Percentiles rank a stretch among this genome's conserved stretches.
Conservation (phyloP, 2,888 invertebrate genomes). For the Branchipolynoe longqiensis region DNA sequence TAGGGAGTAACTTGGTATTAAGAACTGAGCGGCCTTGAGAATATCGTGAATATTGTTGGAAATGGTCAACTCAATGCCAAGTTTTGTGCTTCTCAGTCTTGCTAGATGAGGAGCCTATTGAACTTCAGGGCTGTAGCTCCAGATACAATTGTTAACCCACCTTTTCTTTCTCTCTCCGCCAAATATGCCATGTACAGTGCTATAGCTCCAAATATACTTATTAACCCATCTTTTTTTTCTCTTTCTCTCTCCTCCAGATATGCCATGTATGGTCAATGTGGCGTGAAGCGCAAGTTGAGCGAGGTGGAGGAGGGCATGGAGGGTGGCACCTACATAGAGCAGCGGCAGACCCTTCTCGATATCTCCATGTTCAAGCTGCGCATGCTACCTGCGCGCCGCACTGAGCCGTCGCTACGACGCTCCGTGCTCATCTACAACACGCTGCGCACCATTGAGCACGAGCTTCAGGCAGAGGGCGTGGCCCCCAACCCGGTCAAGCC, state of each 20-base stretch:
- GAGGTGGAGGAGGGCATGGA: slow-evolving; percentile 53
- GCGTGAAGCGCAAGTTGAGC: slow-evolving; percentile 52
- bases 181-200: no score
- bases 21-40: no score
- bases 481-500: slow-evolving; percentile 64
- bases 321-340: slow-evolving; percentile 42
- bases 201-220: no score
- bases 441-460: slow-evolving; percentile 90
- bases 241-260: slow-evolving; percentile 44
- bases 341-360: slow-evolving; percentile 93
- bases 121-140: no score
- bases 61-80: no score
- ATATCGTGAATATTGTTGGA: no score
- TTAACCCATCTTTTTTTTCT: background rate
- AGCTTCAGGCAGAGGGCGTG: slow-evolving; percentile 86
- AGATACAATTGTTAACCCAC: background rate
- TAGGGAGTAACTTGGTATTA: no score
- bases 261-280: slow-evolving; percentile 54
- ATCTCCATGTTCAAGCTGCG: slow-evolving; percentile 94
- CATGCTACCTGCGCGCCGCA: slow-evolving; percentile 82
- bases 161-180: background rate
- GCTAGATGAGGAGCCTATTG: no score
- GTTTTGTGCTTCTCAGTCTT: no score
- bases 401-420: slow-evolving; percentile 93
- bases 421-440: slow-evolving; percentile 97